Conservation (phyloP, 2,797 vertebrate species). For the Pteronotus mesoamericanus region DNA sequence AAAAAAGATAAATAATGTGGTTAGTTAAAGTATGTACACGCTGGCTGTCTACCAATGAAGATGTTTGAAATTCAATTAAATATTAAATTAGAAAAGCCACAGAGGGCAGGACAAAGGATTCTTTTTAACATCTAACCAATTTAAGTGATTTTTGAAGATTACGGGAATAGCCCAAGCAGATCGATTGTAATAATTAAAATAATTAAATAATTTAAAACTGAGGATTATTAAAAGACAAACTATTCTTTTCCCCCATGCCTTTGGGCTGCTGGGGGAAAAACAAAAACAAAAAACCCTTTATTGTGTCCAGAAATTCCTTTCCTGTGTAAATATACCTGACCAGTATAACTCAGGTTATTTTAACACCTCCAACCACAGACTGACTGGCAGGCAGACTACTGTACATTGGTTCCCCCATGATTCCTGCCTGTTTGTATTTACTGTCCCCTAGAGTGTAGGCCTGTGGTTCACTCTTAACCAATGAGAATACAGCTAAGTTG, state of each 20-base stretch:
- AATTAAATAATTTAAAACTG: neutral
- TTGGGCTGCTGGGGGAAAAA: neutral
- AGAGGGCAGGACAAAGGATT: neutral
- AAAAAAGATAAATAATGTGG: neutral
- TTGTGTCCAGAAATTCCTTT: neutral
- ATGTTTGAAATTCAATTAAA: neutral
- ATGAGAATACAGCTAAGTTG: neutral
- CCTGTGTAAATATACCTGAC: neutral
- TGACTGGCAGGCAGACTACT: neutral
- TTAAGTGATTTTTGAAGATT: neutral
- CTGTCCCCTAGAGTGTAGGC: neutral
- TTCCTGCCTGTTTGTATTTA: neutral
- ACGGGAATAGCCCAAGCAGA: neutral
- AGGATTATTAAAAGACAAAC: neutral
- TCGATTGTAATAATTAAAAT: neutral
- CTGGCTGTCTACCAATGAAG: neutral
- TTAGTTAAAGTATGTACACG: neutral
- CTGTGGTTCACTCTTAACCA: neutral
- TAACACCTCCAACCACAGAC: too few relatives aligned
- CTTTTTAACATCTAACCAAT: neutral
- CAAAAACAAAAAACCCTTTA: neutral
- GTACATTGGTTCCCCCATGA: fast-evolving
- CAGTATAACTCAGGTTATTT: neutral
- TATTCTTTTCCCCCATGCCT: neutral
- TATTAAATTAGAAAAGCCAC: constrained; percentile 14